Percentiles rank a stretch among this genome's conserved stretches.
These are phyloP conservation scores for Hypotaenidia okinawae DNA, from an alignment of 2,797 vertebrate species.

Conservation along the genomic window DNA sequence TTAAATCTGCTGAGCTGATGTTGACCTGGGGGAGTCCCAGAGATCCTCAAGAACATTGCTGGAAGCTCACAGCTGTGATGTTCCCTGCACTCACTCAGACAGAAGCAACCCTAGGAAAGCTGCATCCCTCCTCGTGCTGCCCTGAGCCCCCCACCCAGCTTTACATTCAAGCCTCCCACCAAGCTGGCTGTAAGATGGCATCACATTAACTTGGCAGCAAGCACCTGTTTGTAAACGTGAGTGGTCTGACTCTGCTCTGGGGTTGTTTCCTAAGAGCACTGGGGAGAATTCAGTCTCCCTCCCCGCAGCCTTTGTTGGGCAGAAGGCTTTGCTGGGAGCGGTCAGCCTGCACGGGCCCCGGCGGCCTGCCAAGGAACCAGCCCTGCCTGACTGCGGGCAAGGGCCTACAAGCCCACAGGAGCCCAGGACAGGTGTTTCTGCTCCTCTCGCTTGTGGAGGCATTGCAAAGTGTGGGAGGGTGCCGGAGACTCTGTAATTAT, in stretches of 20 bases:
- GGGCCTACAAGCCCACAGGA: background rate
- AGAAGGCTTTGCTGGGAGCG: constrained; percentile 18
- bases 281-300: background rate
- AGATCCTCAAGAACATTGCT: accelerated
- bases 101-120: background rate
- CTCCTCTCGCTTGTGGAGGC: constrained; percentile 13
- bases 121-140: background rate
- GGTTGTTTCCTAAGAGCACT: background rate
- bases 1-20: background rate
- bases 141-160: background rate
- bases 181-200: background rate
- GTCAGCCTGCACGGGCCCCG: background rate
- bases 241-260: background rate
- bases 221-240: background rate
- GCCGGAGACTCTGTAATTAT: constrained; percentile 6
- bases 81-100: accelerated
- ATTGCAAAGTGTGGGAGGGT: constrained; percentile 43
- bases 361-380: background rate
- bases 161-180: background rate
- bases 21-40: accelerated
- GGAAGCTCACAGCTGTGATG: background rate
- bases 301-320: background rate
- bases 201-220: background rate
- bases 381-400: background rate
- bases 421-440: constrained; percentile 6